These are phyloP conservation scores for Nemoura dubitans DNA, from an alignment of 2,888 invertebrate species.

Conservation along the genomic window DNA sequence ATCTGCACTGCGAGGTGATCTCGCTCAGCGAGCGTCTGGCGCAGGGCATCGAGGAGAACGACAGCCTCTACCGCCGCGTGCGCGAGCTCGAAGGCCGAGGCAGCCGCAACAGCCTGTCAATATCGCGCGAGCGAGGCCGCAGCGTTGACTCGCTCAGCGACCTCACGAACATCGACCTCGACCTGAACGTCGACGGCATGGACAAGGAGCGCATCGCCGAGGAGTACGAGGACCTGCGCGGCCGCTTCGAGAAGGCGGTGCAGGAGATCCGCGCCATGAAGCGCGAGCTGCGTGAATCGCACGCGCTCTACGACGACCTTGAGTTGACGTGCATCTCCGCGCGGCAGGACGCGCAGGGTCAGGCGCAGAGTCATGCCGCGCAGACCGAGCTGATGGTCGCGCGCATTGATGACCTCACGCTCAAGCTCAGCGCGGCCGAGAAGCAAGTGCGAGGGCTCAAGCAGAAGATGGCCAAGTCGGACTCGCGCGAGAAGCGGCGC, in stretches of 20 bases:
- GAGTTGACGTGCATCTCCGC: conserved; percentile 81
- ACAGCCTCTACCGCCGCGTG: conserved; percentile 74
- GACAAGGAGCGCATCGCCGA: conserved; percentile 79
- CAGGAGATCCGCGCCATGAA: conserved; percentile 86
- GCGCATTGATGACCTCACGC: conserved; percentile 83
- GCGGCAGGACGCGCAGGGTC: conserved; percentile 74
- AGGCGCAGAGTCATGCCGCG: conserved; percentile 67
- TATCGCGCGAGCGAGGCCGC: conserved; percentile 68
- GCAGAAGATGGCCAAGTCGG: conserved; percentile 80
- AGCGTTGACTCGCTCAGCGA: conserved; percentile 80
- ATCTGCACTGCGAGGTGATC: conserved; percentile 73
- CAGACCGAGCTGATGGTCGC: conserved; percentile 84
- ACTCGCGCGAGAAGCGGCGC: conserved; percentile 79
- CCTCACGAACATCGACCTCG: conserved; percentile 80
- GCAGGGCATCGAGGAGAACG: conserved; percentile 80
- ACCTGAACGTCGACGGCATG: conserved; percentile 76
- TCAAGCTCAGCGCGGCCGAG: conserved; percentile 82
- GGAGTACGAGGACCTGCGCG: conserved; percentile 79
- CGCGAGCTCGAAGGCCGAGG: conserved; percentile 74
- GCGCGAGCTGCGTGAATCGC: conserved; percentile 79
- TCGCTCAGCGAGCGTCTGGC: conserved; percentile 73
- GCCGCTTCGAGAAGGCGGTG: conserved; percentile 83
- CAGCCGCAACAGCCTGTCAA: conserved; percentile 60
- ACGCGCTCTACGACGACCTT: conserved; percentile 80
- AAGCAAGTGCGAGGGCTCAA: conserved; percentile 78